Base-by-base conservation (phyloP, 92 coral and sea anemone species). In the Scolanthus callimorphus region DNA sequence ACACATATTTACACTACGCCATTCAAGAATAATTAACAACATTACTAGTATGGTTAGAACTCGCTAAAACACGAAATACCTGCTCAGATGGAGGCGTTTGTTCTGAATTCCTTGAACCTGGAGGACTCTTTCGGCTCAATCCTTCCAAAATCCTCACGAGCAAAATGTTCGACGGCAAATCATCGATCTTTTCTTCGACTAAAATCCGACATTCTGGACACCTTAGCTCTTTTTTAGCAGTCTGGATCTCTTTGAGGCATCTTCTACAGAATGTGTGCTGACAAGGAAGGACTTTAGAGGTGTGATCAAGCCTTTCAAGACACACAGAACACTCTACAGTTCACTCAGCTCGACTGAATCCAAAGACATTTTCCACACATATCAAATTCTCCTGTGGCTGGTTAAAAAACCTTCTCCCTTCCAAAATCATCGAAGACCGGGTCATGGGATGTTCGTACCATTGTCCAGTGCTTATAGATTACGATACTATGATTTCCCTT, bases 211-310 rank as follows among this genome's bases (percentile, higher is more conserved):
- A 92, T 53, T 92, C 98, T 3, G 98, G 98, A 55, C 98, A 92
- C 39, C 96, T 85, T 4, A 92, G 60, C 55, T 92, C 98, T 49
- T 92, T 90, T 43, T 89, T 80, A 38, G 62, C 50, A 37, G 86
- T 79, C 17, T 71, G 90, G 17, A 92, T 67, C 55, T 90, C 96
- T 48, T 73, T 68, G 28, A 92, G 73, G 38, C 98, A 92, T 39
- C 92, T 69, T 51, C 73, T 81, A 55, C 96, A 89, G 64, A 92
- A 88, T 25, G 98, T 92, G 67, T 92, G 98, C 70, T 92, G 98
- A 55, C 98, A 92, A 13, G 98, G 98, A 17, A 92, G 68, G 30
- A 92, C 98, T 75, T 82, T 92, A 37, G 94, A 88, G 23, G 86
- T 84, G 54, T 92, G 86, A 75, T 88, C 85, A 20, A 92, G 83